Evolutionary conservation across 2,888 invertebrate species (phyloP).

Genomic region (Andrena chrysosceles): DNA sequence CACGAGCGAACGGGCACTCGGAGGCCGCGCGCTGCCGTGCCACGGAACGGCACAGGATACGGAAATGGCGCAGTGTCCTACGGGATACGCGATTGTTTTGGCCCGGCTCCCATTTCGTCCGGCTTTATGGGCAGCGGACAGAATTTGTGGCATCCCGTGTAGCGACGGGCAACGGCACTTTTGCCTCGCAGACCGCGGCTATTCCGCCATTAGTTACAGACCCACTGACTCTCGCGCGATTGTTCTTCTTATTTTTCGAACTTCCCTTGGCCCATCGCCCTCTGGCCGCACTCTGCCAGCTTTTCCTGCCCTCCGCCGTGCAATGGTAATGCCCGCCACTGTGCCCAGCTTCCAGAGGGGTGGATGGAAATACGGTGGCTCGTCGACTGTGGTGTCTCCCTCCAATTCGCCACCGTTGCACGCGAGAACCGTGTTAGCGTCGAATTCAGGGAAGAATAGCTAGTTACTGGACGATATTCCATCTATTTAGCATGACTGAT

Average conservation of each 20-base stretch:
- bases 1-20: neutral
- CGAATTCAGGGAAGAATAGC: no score
- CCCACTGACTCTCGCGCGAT: slow-evolving; percentile 58
- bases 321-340: neutral
- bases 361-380: slow-evolving; percentile 1
- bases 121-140: slow-evolving; percentile 71
- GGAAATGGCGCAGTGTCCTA: slow-evolving; percentile 72
- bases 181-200: slow-evolving; percentile 61
- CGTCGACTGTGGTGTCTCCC: no score
- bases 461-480: no score
- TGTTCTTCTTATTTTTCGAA: slow-evolving; percentile 70
- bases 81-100: slow-evolving; percentile 76
- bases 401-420: no score
- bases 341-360: neutral
- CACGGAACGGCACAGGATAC: slow-evolving; percentile 54
- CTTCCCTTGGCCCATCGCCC: slow-evolving; percentile 46
- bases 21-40: neutral
- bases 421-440: no score
- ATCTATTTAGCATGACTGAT: neutral
- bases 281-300: slow-evolving; percentile 28
- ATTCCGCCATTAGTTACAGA: slow-evolving; percentile 73
- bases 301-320: slow-evolving; percentile 38
- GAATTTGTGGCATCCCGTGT: slow-evolving; percentile 74
- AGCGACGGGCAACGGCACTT: slow-evolving; percentile 66
- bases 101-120: slow-evolving; percentile 72